Percentiles rank a stretch among this genome's conserved stretches.
Conservation (phyloP, 1,140 invertebrate genomes). For the Sogatella furcifera region DNA sequence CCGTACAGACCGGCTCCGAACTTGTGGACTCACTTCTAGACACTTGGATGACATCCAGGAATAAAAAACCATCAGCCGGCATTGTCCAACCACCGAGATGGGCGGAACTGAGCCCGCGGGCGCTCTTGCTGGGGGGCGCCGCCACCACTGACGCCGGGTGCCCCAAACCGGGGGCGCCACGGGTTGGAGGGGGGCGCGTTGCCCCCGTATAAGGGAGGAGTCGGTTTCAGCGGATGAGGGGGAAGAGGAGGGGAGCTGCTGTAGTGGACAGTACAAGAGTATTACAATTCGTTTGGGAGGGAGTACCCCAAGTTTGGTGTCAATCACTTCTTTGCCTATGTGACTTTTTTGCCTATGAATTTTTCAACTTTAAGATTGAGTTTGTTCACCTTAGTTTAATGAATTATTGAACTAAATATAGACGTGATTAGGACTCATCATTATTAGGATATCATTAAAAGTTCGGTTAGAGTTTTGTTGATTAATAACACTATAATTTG, state of each 20-base stretch:
- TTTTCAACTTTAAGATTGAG: no score
- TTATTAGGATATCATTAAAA: no score
- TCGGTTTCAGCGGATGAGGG: conserved; percentile 12
- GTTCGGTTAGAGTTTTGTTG: no score
- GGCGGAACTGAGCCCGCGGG: conserved; percentile 5
- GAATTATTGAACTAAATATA: no score
- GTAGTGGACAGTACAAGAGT: conserved; percentile 13
- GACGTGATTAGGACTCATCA: no score
- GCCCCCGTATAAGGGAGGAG: conserved; percentile 2
- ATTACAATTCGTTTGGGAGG: conserved; percentile 14
- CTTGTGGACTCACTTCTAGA: background rate
- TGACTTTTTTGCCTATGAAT: no score
- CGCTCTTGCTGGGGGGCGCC: background rate
- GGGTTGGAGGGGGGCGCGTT: background rate
- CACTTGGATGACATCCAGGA: background rate
- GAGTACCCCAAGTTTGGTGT: conserved; percentile 10
- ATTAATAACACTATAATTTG: no score
- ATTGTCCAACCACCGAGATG: background rate
- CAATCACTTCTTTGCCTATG: background rate
- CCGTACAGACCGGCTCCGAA: background rate
- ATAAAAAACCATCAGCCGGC: background rate
- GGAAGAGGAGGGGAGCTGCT: background rate
- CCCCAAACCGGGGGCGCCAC: background rate
- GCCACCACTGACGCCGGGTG: background rate
- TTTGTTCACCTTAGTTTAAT: no score